Evolutionary conservation across 2,888 invertebrate species (phyloP), one percentile per base, ranked within the genome.

Genomic region (Metallyticus violacea): DNA sequence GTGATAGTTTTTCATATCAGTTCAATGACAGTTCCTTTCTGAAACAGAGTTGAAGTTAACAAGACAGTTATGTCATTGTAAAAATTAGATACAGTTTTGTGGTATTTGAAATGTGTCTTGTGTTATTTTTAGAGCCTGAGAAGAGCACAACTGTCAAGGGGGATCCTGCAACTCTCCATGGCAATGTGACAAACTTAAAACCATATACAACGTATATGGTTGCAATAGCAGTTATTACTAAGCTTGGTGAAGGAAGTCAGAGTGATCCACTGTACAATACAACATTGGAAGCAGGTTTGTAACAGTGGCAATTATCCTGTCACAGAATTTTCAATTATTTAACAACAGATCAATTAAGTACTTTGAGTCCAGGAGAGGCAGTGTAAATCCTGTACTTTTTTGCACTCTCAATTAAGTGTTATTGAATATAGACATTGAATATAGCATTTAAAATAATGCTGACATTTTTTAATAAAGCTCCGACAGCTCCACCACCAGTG

Each of bases 121-220:
- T 62, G 15, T 62, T 9, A 7, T 29, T 62, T 62, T 62, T 62
- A 62, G 83, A 77, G 25, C n/a, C 26, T 27, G 83, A 28, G 28
- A 28, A 76, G 81, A 88, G 86, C 77, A 86, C 86, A 0, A 88
- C 87, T 40, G 80, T 97, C 29, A 15, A 27, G 26, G 87, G 87
- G 22, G 87, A 88, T 78, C 79, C 87, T 7, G 79, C 28, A 87
- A 84, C 76, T n/a, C 86, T 87, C 25, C 84, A 81, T 76, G 88
- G 88, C 0, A 87, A 81, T 7, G 82, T 90, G n/a, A 92, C 92
- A 0, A 92, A 93, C 85, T 92, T 97, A 85, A 94, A 94, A 89
- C 96, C 97, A 0, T 96, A 95, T 90, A 95, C 95, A 4, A 95
- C 95, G 0, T 97, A 97, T 90, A 94, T 93, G 91, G 93, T 97